These are phyloP conservation scores for Masnerella sp. DNA, from an alignment of 2,888 invertebrate species.

Conservation along the genomic window DNA sequence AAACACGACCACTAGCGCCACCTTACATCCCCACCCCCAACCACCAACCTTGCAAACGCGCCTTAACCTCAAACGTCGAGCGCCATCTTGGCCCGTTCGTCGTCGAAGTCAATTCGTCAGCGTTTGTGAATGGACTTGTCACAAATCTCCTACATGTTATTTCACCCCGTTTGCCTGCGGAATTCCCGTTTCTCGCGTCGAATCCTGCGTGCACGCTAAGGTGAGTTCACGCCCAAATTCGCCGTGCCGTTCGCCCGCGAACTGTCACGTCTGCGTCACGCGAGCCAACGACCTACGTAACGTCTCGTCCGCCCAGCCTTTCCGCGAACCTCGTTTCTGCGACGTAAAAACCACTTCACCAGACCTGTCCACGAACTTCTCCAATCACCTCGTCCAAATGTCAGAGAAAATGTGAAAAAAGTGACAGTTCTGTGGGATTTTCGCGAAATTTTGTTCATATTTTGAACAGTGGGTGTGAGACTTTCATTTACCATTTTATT, in stretches of 20 bases:
- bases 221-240: constrained; percentile 60
- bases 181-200: constrained; percentile 62
- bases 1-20: too few relatives aligned
- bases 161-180: constrained; percentile 67
- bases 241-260: background rate
- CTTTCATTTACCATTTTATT: too few relatives aligned
- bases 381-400: background rate
- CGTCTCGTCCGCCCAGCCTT: constrained; percentile 32
- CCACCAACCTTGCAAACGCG: background rate
- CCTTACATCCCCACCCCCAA: too few relatives aligned
- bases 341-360: too few relatives aligned
- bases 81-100: constrained; percentile 70
- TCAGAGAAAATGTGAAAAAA: too few relatives aligned
- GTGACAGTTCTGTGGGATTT: too few relatives aligned
- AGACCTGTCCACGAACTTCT: too few relatives aligned
- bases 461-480: too few relatives aligned
- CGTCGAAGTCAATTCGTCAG: constrained; percentile 71
- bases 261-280: constrained; percentile 12
- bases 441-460: too few relatives aligned
- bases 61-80: background rate
- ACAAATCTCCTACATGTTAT: constrained; percentile 73
- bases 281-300: constrained; percentile 9
- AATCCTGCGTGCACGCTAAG: constrained; percentile 67
- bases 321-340: constrained; percentile 8
- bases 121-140: constrained; percentile 75